phyloP scores from a whole-genome alignment of 2,113 vertebrate genomes.

The Lycocorax pyrrhopterus region DNA sequence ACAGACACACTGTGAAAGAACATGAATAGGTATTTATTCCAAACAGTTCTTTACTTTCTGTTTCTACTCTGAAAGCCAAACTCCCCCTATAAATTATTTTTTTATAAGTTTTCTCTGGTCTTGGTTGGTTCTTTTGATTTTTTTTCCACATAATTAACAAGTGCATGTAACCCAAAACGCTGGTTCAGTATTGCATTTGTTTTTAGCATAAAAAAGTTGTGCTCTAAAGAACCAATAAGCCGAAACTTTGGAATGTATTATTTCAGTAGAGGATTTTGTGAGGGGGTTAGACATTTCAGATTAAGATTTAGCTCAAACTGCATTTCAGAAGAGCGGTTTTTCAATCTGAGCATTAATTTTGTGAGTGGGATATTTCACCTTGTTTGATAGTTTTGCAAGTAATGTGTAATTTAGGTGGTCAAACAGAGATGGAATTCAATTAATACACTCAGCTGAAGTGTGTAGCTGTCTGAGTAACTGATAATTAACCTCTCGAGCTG shows the following conservation, averaged over 20 bases:
- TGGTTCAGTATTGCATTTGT: too few species aligned
- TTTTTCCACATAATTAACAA: neutral
- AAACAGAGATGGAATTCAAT: neutral
- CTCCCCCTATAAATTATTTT: neutral
- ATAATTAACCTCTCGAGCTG: neutral
- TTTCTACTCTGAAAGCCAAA: neutral
- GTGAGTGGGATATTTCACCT: neutral
- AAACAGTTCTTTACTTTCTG: neutral
- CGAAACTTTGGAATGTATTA: neutral
- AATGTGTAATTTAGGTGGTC: neutral
- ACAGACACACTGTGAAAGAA: neutral
- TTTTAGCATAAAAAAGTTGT: neutral
- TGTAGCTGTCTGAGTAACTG: neutral
- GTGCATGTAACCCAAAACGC: fast-evolving
- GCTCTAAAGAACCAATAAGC: neutral
- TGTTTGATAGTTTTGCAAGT: neutral
- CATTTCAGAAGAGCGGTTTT: neutral
- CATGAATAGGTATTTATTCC: neutral
- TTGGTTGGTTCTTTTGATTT: neutral
- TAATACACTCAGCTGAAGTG: neutral
- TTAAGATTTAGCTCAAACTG: neutral
- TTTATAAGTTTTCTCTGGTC: neutral
- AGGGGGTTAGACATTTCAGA: neutral
- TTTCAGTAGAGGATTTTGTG: neutral
- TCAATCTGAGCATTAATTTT: neutral